Evolutionary conservation across 2,113 vertebrate species (phyloP), one percentile per base, ranked within the genome.

Genomic region (Chroicocephalus ridibundus): DNA sequence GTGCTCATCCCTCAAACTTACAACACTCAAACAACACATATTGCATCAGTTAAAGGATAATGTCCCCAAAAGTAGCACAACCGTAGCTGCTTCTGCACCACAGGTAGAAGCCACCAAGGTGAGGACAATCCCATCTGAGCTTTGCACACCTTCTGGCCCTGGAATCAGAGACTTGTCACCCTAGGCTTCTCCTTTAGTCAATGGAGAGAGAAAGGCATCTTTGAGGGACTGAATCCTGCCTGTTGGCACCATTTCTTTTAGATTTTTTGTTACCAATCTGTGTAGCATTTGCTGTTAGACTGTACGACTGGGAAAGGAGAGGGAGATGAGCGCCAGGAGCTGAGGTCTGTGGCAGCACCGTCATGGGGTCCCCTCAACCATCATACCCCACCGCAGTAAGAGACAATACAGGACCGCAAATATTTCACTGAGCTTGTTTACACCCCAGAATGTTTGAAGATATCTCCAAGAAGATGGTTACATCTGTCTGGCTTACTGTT

Each of bases 361-460:
- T 57, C 80, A 27, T 10, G 25, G 42, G 3, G 16, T 70, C 22
- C 34, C 31, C 76, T 32, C 24, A 55, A 5, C 31, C 27, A 27
- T 19, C 52, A 36, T 2, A 21, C 11, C 40, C 25, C 22, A 49
- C 27, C 0, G 0, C 25, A 60, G 25, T 31, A 51, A 54, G 21
- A 58, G 20, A 86, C 22, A 91, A 32, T 22, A 26, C 18, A 76
- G 61, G 38, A 64, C 42, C 4, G 3, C 38, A 64, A 72, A n/a
- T 77, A 83, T 26, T 77, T 64, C 25, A 80, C 6, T 32, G 58
- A 69, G 22, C 38, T 86, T 55, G 11, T 42, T 80, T 74, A 81
- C 20, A 60, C 4, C 8, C 42, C 10, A 49, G 42, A 34, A 54
- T 62, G 3, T 19, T 32, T 40, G 36, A 47, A 86, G 20, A 10